These are phyloP conservation scores for Galemys pyrenaicus DNA, from an alignment of 2,113 vertebrate genomes.

Conservation along the genomic window DNA sequence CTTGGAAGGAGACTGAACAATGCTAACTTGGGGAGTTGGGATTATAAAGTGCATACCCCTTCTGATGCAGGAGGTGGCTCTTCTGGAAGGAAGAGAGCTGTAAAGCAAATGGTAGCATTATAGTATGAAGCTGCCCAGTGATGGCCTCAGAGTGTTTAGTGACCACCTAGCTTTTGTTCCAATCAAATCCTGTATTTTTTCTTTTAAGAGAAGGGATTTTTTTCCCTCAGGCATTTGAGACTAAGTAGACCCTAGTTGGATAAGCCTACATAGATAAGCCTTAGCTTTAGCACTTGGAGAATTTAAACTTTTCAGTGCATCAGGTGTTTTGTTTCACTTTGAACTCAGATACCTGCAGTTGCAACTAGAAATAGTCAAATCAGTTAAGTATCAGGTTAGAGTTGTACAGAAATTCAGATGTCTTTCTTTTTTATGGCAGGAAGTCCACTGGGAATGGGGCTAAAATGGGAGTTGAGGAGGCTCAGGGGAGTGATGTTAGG, in stretches of 20 bases:
- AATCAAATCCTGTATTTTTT: neutral
- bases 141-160: neutral
- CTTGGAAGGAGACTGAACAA: neutral
- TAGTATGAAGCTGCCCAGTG: neutral
- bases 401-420: neutral
- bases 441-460: neutral
- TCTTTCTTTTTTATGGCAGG: neutral
- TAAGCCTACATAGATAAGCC: conserved; percentile 24
- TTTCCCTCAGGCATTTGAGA: conserved; percentile 31
- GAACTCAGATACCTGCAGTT: conserved; percentile 38
- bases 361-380: neutral
- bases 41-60: neutral
- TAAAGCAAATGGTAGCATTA: neutral
- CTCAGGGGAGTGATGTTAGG: neutral
- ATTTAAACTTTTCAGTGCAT: conserved; percentile 47
- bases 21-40: neutral
- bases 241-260: neutral
- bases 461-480: neutral
- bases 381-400: neutral
- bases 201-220: neutral
- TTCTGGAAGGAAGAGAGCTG: neutral
- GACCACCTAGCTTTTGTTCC: neutral
- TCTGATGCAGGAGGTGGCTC: neutral
- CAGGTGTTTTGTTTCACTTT: conserved; percentile 56
- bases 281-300: conserved; percentile 26